A percentile compares a stretch with the other conserved stretches of the same genome.
Evolutionary conservation across 2,888 invertebrate species (phyloP).

Genomic region (Eucera pruinosa): DNA sequence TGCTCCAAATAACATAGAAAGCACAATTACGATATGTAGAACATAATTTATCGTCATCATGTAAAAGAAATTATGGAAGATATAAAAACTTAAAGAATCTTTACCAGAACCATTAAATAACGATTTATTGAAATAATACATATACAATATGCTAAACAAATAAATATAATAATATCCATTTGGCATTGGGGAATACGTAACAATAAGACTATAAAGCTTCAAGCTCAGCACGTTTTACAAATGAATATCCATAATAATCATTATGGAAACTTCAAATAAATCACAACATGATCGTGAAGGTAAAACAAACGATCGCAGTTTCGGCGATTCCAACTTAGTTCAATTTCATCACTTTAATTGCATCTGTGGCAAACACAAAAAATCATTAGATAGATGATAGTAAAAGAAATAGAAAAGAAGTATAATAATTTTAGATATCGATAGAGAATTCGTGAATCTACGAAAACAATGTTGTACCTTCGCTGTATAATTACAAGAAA

Average conservation of each 20-base stretch:
- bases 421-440: not conserved
- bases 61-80: constrained; percentile 48
- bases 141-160: constrained; percentile 75
- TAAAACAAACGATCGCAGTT: constrained; percentile 54
- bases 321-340: not conserved
- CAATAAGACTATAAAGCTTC: constrained; percentile 57
- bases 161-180: constrained; percentile 72
- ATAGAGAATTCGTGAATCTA: constrained; percentile 22
- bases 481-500: constrained; percentile 49
- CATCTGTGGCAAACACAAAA: too few species aligned
- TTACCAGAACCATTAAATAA: constrained; percentile 74
- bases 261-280: constrained; percentile 49
- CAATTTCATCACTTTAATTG: not conserved
- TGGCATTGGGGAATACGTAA: constrained; percentile 65
- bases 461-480: constrained; percentile 52
- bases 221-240: constrained; percentile 54
- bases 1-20: constrained; percentile 85
- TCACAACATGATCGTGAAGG: constrained; percentile 41
- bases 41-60: constrained; percentile 42
- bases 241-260: constrained; percentile 41
- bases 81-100: constrained; percentile 61
- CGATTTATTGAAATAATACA: constrained; percentile 79
- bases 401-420: too few species aligned
- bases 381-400: constrained; percentile 18
- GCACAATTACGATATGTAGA: constrained; percentile 75